These are phyloP conservation scores for Athene noctua DNA, from an alignment of 2,113 vertebrate genomes.

Conservation along the genomic window DNA sequence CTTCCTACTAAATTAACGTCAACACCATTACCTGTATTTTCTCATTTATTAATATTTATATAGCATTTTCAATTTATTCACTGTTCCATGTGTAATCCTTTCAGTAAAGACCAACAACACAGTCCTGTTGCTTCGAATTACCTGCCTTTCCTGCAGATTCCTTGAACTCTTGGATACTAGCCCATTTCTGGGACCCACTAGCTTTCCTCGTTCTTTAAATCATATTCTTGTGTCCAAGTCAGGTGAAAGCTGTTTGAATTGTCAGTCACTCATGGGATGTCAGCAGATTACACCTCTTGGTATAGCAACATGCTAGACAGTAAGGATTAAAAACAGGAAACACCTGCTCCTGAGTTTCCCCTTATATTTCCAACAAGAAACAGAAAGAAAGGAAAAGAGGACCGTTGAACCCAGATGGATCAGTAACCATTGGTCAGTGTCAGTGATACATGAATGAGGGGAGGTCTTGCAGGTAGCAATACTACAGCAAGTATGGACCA, in stretches of 20 bases:
- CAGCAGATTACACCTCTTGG: background rate
- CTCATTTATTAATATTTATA: background rate
- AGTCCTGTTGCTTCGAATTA: background rate
- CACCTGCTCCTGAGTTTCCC: background rate
- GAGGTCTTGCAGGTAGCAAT: background rate
- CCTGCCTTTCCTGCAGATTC: background rate
- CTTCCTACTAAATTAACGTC: background rate
- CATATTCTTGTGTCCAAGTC: background rate
- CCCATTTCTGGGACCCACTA: background rate
- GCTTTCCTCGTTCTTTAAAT: background rate
- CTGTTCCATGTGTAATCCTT: background rate
- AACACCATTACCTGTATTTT: background rate
- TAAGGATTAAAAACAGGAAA: background rate
- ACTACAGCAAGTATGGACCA: background rate
- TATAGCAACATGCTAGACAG: background rate
- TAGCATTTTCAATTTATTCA: background rate
- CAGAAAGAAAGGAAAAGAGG: background rate
- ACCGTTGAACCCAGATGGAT: rapidly evolving
- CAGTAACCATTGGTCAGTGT: background rate
- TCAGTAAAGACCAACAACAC: background rate
- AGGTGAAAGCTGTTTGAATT: background rate
- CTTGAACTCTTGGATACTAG: background rate
- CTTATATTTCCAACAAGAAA: background rate
- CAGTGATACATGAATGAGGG: background rate
- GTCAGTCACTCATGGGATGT: background rate